Evolutionary conservation across 92 coral and sea anemone genomes (phyloP), one percentile per base, ranked within the genome.

Genomic region (Umimayanthus kanabou): DNA sequence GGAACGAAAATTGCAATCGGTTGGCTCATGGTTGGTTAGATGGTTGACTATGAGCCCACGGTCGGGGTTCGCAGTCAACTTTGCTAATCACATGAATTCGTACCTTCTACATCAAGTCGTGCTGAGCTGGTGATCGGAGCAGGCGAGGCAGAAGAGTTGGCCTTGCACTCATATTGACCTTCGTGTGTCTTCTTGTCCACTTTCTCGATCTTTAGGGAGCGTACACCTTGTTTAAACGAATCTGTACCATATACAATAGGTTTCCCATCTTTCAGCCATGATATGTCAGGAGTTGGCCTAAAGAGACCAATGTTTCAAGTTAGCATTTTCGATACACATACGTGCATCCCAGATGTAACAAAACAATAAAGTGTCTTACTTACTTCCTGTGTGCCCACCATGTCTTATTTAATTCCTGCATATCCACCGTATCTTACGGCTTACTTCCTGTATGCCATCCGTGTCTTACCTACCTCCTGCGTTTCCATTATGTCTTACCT

Each of bases 241-340:
- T 82, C 39, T 67, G 39, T 69, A 67, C 86, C 86, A 82, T 82
- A 65, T 49, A 80, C 84, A 22, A 80, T 80, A 53, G 71, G 55
- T 15, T 80, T 55, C 18, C 55, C 55, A 57, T 80, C 84, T 57
- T 80, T 80, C 72, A 80, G n/a, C 84, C 84, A 80, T 28, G 71
- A n/a, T 11, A 80, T 53, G 33, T n/a, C 40, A n/a, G 86, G 86
- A 69, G 77, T 82, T 4, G 86, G 86, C 40, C 86, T 82, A 43
- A 43, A 69, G 25, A 69, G 14, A 39, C 8, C 20, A 13, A 53
- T 53, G 58, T 13, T 53, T 15, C 58, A 53, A 45, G 57, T 49
- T 3, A 78, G 0, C 16, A 1, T 77, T 10, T 77, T 53, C 14
- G 11, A 47, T 6, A 47, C 50, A 47, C 50, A 47, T 47, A 47